Evolutionary conservation across 2,113 vertebrate species (phyloP).

Genomic region (Chlamydotis undulata): DNA sequence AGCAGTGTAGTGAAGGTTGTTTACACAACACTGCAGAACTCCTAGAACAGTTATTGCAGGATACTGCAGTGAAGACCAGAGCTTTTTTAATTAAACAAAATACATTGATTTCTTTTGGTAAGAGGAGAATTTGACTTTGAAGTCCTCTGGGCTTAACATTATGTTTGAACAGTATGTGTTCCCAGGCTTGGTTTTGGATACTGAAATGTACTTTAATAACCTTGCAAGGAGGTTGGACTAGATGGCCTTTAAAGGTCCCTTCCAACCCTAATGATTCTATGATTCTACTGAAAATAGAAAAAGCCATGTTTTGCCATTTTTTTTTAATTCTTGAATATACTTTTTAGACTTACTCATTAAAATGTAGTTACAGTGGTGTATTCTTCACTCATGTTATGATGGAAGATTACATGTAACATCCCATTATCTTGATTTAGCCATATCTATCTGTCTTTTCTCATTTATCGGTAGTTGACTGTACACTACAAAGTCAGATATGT

Average conservation of each 20-base stretch:
- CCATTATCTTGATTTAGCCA: background rate
- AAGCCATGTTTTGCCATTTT: background rate
- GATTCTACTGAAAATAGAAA: background rate
- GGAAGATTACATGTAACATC: background rate
- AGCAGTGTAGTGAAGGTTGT: fast-evolving
- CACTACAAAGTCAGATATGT: background rate
- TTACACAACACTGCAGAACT: background rate
- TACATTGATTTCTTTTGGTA: background rate
- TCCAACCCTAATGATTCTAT: no score
- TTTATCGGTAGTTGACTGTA: background rate
- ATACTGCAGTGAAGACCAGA: background rate
- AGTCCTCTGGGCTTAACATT: background rate
- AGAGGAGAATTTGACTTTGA: background rate
- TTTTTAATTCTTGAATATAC: background rate
- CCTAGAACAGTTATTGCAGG: background rate
- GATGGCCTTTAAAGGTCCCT: no score
- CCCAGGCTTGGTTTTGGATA: background rate
- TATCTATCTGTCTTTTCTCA: background rate
- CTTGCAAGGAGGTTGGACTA: no score
- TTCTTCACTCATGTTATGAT: background rate
- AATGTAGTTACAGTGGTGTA: background rate
- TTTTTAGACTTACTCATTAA: background rate
- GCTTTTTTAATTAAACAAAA: background rate
- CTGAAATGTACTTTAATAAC: background rate
- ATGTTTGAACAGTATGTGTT: background rate